Conservation (phyloP, 2,113 vertebrate species). For the Labrus mixtus region DNA sequence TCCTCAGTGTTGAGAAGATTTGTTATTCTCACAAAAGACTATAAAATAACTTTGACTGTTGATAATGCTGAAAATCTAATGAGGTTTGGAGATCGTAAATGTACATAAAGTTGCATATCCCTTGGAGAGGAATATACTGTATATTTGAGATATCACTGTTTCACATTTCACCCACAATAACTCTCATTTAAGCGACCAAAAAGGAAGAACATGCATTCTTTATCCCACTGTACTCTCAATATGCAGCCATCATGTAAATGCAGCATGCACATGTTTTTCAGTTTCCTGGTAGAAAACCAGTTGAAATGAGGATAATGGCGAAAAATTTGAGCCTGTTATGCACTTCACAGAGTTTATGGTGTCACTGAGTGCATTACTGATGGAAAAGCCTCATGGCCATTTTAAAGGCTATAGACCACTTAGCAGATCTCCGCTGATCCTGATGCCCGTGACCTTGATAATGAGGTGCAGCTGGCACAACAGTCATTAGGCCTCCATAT, state of each 20-base stretch:
- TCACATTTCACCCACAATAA: conserved; percentile 53
- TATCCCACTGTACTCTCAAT: conserved; percentile 29
- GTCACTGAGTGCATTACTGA: conserved; percentile 50
- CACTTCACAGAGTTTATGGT: conserved; percentile 48
- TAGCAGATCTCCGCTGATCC: conserved; percentile 70
- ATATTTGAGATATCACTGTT: conserved; percentile 40
- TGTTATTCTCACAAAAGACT: conserved; percentile 51
- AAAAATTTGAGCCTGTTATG: conserved; percentile 38
- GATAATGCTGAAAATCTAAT: conserved; percentile 58
- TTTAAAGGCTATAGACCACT: conserved; percentile 66
- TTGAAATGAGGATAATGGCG: conserved; percentile 42
- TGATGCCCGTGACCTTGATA: conserved; percentile 70
- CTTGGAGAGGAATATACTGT: conserved; percentile 14
- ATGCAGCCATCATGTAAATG: conserved; percentile 45
- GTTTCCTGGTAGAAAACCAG: conserved; percentile 12
- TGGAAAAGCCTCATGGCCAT: conserved; percentile 52
- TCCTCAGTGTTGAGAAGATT: conserved; percentile 32
- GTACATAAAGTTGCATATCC: conserved; percentile 45
- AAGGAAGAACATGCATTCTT: conserved; percentile 40
- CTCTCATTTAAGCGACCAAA: conserved; percentile 47
- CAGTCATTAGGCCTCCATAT: conserved; percentile 70
- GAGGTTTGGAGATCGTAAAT: conserved; percentile 57
- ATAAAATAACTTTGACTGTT: conserved; percentile 41
- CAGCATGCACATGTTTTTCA: conserved; percentile 34
- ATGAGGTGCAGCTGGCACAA: conserved; percentile 68